phyloP scores from a whole-genome alignment of 2,113 vertebrate genomes.

The Bolborhynchus lineola region DNA sequence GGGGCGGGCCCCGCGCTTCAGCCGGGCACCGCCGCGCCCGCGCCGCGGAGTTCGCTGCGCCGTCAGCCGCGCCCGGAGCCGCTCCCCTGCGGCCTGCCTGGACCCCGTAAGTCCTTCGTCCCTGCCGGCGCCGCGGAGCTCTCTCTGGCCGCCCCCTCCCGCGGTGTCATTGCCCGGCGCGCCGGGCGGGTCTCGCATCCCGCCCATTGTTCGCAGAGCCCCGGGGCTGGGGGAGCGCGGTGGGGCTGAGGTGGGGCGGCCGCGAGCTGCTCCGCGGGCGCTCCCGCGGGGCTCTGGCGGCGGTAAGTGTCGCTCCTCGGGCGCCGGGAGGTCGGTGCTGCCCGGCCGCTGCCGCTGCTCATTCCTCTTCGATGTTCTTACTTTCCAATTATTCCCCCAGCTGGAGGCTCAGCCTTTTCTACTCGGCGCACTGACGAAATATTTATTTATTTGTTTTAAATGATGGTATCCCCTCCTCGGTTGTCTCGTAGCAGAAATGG shows the following conservation, averaged over 20 bases:
- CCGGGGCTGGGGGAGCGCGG: not conserved
- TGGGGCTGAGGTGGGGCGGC: not conserved
- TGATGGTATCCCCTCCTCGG: not conserved
- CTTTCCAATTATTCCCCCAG: constrained; percentile 16
- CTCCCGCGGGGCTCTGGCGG: not conserved
- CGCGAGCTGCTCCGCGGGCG: not conserved
- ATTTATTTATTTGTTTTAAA: not conserved
- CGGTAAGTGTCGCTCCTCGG: not conserved
- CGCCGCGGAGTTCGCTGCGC: constrained; percentile 1
- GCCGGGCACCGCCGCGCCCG: no score
- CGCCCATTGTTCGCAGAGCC: constrained; percentile 31
- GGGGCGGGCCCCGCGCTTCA: no score
- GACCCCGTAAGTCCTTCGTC: not conserved
- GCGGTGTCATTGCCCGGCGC: not conserved
- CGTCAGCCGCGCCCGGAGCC: constrained; percentile 46
- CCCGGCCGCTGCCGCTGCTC: not conserved
- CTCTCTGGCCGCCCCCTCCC: not conserved
- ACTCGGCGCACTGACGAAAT: not conserved
- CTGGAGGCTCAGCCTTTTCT: not conserved
- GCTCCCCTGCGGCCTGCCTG: not conserved
- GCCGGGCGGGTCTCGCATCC: constrained; percentile 6
- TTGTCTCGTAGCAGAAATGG: not conserved
- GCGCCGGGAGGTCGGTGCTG: not conserved
- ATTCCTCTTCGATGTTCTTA: not conserved
- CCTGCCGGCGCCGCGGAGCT: not conserved